Evolutionary conservation across 1,140 invertebrate species (phyloP).

Genomic region (Leptopilina boulardi): DNA sequence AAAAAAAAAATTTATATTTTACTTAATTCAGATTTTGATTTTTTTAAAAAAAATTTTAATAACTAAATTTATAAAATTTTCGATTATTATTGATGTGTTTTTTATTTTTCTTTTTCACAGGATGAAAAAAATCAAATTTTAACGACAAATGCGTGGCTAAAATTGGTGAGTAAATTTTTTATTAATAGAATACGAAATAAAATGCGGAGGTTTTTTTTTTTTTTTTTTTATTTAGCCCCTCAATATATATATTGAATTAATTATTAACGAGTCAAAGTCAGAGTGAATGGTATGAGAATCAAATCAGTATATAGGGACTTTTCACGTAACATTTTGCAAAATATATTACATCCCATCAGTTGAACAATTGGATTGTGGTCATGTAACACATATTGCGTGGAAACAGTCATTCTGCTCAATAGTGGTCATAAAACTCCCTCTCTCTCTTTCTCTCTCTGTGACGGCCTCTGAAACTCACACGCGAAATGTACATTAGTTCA

Average conservation of each 20-base stretch:
- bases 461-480: background rate
- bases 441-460: background rate
- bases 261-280: background rate
- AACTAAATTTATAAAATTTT: background rate
- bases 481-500: conserved; percentile 28
- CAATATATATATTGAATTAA: background rate
- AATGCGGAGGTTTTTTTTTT: background rate
- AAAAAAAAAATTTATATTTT: no score
- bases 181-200: background rate
- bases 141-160: conserved; percentile 97
- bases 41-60: no score
- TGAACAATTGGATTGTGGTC: conserved; percentile 21
- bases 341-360: conserved; percentile 3
- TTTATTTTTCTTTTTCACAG: conserved; percentile 71
- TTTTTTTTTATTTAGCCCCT: no score
- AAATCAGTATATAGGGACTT: conserved; percentile 9
- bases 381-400: conserved; percentile 33
- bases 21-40: no score
- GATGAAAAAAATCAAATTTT: conserved; percentile 94
- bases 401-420: background rate
- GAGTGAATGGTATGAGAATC: background rate
- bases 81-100: no score
- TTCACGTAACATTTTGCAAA: conserved; percentile 12
- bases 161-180: conserved; percentile 88
- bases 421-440: conserved; percentile 10